A percentile compares a stretch with the other conserved stretches of the same genome.
Evolutionary conservation across 2,797 vertebrate genomes (phyloP).

Genomic region (Nothura maculosa): DNA sequence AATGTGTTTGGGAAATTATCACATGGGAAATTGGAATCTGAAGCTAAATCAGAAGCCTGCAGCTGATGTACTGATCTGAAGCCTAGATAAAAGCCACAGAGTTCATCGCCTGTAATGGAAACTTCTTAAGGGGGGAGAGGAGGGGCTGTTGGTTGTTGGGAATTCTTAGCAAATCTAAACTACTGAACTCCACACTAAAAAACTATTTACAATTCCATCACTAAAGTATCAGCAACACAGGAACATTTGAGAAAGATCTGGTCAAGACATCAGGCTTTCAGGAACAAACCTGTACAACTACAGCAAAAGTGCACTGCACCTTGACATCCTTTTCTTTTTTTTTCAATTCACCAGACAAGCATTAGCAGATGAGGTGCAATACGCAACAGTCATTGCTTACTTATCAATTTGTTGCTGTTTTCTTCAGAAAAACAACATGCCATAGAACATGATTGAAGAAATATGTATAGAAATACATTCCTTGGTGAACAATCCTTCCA

Average conservation of each 20-base stretch:
- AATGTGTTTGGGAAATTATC: background rate
- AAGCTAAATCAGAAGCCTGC: constrained; percentile 19
- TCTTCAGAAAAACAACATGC: background rate
- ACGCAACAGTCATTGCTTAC: background rate
- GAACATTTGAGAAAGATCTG: background rate
- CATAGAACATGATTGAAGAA: background rate
- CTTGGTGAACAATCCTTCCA: background rate
- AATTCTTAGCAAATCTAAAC: background rate
- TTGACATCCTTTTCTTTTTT: background rate
- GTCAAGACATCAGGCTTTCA: background rate
- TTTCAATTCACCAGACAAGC: background rate
- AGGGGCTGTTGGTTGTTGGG: background rate
- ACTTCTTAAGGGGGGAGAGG: constrained; percentile 37
- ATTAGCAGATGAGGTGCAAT: background rate
- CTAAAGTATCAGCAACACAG: background rate
- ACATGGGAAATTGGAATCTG: background rate
- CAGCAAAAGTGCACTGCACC: background rate
- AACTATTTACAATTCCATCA: background rate
- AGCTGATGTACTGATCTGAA: background rate
- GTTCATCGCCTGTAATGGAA: constrained; percentile 24
- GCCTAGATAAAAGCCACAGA: constrained; percentile 1
- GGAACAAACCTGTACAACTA: background rate
- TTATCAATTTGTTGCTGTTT: background rate
- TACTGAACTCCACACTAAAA: background rate
- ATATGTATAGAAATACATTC: background rate